Evolutionary conservation across 2,888 invertebrate species (phyloP).

Genomic region (Ophion obscuratus): DNA sequence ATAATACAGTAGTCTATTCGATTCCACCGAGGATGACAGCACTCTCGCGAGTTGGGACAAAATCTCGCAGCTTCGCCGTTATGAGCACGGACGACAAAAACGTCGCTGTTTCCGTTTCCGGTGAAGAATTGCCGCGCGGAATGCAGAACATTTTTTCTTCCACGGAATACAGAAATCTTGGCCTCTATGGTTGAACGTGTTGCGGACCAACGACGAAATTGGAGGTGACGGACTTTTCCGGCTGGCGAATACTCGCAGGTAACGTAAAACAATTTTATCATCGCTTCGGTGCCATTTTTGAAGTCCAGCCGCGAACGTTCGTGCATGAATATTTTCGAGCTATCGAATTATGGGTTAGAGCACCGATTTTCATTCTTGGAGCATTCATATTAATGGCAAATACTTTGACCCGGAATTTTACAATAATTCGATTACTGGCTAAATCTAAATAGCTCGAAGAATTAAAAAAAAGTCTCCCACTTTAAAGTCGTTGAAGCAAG

Average conservation of each 20-base stretch:
- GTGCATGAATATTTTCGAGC: neutral
- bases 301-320: neutral
- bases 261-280: neutral
- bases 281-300: neutral
- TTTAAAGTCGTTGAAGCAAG: neutral
- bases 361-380: neutral
- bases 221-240: neutral
- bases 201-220: neutral
- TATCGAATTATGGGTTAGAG: neutral
- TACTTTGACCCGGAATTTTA: neutral
- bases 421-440: neutral
- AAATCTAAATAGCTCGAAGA: neutral
- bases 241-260: neutral
- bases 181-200: neutral
- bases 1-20: constrained; percentile 1
- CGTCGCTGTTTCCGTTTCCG: constrained; percentile 5
- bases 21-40: constrained; percentile 15
- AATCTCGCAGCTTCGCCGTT: neutral
- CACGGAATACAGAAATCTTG: neutral
- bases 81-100: neutral
- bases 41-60: neutral
- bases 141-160: neutral
- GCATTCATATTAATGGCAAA: neutral
- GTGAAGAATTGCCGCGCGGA: neutral
- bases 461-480: neutral